Evolutionary conservation across 2,113 vertebrate species (phyloP), one percentile per base, ranked within the genome.

Genomic region (Nansenia antarctica): DNA sequence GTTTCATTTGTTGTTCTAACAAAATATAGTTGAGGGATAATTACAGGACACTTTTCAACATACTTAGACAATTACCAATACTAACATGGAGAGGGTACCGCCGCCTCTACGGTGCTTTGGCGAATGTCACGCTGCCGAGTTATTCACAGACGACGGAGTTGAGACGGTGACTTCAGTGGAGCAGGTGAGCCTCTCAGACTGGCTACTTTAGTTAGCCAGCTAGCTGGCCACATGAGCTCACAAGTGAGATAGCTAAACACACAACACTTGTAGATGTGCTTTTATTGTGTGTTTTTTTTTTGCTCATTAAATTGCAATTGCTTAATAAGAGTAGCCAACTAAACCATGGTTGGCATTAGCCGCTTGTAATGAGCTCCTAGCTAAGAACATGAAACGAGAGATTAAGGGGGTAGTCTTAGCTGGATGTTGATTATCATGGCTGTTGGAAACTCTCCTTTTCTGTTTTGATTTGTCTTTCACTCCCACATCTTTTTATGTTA

Each of bases 91-190:
- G 62, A 75, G 70, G 0, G 12, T 70, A 1, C 49, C 78, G 31
- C 45, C 62, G 8, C 55, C 83, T 22, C 60, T 93, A 73, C 87
- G 92, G 37, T 93, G 88, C 73, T 90, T 91, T 53, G 8, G 45
- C 0, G 90, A 90, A 55, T 27, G 65, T 11, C 91, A 93, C 11
- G 9, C 77, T 1, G 74, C 62, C 3, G 90, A 92, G 47, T 78
- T 80, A 81, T 85, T 91, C n/a, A 61, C 62, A 27, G 91, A 93
- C 54, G 91, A 93, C 74, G 88, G 77, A 8, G 80, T 91, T 76
- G 81, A 88, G 37, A 87, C 90, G 1, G 89, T 91, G 65, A 93
- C 92, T 79, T 93, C 92, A 2, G 76, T 58, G 63, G 91, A 93
- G 75, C 92, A 93, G 90, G 92, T 93, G 73, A 89, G 77, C 12